Percentiles rank a stretch among this genome's conserved stretches.
These are phyloP conservation scores for Scelioninae gen. 1 DNA, from an alignment of 2,888 invertebrate genomes.

Conservation along the genomic window DNA sequence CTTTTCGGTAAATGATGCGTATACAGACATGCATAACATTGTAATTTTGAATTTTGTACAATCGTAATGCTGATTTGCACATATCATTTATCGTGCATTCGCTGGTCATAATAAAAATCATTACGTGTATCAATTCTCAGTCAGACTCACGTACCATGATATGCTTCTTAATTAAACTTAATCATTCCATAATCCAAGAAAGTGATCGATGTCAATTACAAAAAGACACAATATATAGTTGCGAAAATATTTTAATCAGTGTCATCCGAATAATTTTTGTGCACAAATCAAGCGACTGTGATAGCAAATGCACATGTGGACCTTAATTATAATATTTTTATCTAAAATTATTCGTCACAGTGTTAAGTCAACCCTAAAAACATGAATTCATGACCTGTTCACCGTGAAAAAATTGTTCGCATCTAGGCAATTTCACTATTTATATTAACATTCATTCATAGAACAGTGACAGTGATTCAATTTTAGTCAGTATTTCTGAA, in stretches of 20 bases:
- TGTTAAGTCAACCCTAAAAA: conserved; percentile 76
- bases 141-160: conserved; percentile 45
- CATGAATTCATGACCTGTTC: conserved; percentile 79
- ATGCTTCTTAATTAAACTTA: conserved; percentile 59
- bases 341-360: conserved; percentile 75
- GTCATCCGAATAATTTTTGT: conserved; percentile 9
- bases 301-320: conserved; percentile 41
- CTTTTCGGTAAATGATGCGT: background rate
- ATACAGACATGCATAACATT: background rate
- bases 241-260: conserved; percentile 51
- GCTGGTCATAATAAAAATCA: conserved; percentile 58
- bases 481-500: conserved; percentile 36
- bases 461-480: conserved; percentile 38
- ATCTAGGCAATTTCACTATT: conserved; percentile 64
- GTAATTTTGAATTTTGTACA: conserved; percentile 31
- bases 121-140: conserved; percentile 58
- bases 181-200: conserved; percentile 65
- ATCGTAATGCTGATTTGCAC: conserved; percentile 35
- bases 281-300: conserved; percentile 8
- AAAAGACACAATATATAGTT: conserved; percentile 44
- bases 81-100: conserved; percentile 64
- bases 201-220: conserved; percentile 55
- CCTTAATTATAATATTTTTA: conserved; percentile 68
- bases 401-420: conserved; percentile 74
- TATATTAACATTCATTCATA: conserved; percentile 15